A percentile compares a stretch with the other conserved stretches of the same genome.
phyloP scores from a whole-genome alignment of 1,140 invertebrate genomes.

The Gyrodactylus bullatarudis region DNA sequence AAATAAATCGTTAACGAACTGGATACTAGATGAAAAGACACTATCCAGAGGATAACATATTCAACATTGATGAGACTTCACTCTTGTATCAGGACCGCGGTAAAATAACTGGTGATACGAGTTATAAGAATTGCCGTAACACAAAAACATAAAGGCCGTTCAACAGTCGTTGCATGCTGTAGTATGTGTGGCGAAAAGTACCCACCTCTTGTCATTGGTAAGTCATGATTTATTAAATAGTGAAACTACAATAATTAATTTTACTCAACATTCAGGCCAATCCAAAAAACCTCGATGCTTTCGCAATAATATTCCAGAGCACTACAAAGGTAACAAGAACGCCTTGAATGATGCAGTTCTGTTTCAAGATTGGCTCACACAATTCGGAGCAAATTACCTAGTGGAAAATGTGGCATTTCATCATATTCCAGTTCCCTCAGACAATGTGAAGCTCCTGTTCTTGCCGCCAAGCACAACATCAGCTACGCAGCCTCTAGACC shows the following conservation, averaged over 20 bases:
- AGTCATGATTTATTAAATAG: not conserved
- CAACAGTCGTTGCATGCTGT: not conserved
- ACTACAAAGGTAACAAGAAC: not conserved
- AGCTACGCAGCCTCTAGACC: constrained; percentile 20
- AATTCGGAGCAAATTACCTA: no score
- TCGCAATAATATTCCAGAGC: not conserved
- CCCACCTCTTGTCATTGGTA: not conserved
- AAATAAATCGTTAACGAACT: no score
- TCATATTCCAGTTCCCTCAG: not conserved
- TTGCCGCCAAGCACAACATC: constrained; percentile 20
- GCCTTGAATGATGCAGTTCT: not conserved
- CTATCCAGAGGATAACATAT: no score
- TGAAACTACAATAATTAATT: not conserved
- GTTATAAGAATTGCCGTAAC: no score
- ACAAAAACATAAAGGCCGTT: not conserved
- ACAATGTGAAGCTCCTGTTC: constrained; percentile 17
- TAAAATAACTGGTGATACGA: no score
- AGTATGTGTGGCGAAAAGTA: not conserved
- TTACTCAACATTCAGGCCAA: not conserved
- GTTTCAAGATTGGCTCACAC: not conserved
- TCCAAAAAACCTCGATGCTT: not conserved
- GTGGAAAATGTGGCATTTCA: not conserved
- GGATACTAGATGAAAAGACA: no score
- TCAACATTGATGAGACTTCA: no score
- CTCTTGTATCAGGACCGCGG: no score